Conservation (phyloP, 2,888 invertebrate genomes). For the Ornithoptera priamus region DNA sequence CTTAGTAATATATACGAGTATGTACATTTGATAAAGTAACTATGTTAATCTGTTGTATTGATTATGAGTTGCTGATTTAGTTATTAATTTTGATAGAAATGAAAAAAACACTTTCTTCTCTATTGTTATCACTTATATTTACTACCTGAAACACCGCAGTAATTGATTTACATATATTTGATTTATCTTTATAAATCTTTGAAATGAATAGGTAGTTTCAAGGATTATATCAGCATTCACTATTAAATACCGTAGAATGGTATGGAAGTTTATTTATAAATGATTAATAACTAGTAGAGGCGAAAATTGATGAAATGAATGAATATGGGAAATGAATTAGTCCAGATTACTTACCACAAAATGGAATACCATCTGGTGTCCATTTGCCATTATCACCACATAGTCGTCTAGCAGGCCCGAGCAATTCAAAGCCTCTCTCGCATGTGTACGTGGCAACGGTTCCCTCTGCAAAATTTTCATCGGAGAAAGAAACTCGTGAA, state of each 20-base stretch:
- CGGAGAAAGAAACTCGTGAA: slow-evolving; percentile 88
- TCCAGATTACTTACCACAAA: slow-evolving; percentile 89
- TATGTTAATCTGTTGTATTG: background rate
- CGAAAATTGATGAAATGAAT: background rate
- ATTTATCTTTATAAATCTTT: too few species aligned
- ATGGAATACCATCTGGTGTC: slow-evolving; percentile 94
- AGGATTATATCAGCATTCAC: too few species aligned
- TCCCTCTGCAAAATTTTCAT: slow-evolving; percentile 78
- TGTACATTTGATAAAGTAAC: background rate
- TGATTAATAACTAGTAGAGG: too few species aligned
- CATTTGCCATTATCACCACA: slow-evolving; percentile 88
- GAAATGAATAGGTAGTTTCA: too few species aligned
- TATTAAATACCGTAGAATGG: too few species aligned
- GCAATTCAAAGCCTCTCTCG: slow-evolving; percentile 92
- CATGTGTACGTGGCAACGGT: slow-evolving; percentile 91
- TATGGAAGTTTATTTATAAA: too few species aligned
- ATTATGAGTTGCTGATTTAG: background rate
- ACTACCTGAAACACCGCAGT: background rate
- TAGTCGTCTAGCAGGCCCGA: slow-evolving; percentile 90
- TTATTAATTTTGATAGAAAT: too few species aligned
- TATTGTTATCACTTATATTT: too few species aligned
- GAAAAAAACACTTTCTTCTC: too few species aligned
- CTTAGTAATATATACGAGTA: background rate
- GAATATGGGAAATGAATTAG: background rate
- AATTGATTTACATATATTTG: too few species aligned